These are phyloP conservation scores for Schizotus pectinicornis DNA, from an alignment of 2,888 invertebrate genomes.

Conservation along the genomic window DNA sequence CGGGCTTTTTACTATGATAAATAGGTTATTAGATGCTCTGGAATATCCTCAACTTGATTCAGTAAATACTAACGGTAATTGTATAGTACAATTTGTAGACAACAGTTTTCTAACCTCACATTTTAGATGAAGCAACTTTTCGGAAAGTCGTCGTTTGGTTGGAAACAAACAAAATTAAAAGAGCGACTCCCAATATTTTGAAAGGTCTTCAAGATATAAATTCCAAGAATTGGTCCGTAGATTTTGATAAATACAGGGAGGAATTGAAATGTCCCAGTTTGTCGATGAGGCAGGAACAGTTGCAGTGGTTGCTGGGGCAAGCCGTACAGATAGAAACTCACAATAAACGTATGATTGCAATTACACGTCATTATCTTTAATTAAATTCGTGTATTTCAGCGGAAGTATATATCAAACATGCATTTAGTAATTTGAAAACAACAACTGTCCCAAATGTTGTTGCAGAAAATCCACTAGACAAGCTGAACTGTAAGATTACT, in stretches of 20 bases:
- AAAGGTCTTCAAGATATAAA: slow-evolving; percentile 73
- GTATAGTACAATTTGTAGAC: not conserved
- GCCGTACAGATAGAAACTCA: slow-evolving; percentile 85
- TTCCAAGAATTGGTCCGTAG: slow-evolving; percentile 71
- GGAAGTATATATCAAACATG: slow-evolving; percentile 73
- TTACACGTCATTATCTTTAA: too few relatives aligned
- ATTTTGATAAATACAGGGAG: slow-evolving; percentile 74
- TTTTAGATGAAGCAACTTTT: slow-evolving; percentile 78
- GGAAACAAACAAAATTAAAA: slow-evolving; percentile 91
- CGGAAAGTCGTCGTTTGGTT: slow-evolving; percentile 86
- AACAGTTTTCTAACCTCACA: slow-evolving; percentile 13
- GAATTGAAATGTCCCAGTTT: slow-evolving; percentile 77
- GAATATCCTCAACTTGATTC: slow-evolving; percentile 77
- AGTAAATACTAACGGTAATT: slow-evolving; percentile 74
- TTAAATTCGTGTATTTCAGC: slow-evolving; percentile 59
- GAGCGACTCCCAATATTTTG: slow-evolving; percentile 83
- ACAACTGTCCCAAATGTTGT: slow-evolving; percentile 73
- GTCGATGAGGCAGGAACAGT: slow-evolving; percentile 67
- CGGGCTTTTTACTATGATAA: slow-evolving; percentile 65
- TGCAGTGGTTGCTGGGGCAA: slow-evolving; percentile 86
- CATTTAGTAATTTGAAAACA: slow-evolving; percentile 67
- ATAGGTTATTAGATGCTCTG: slow-evolving; percentile 77
- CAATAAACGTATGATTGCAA: slow-evolving; percentile 73
- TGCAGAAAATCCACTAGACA: slow-evolving; percentile 83
- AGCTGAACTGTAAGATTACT: slow-evolving; percentile 76